A percentile compares a stretch with the other conserved stretches of the same genome.
Conservation (phyloP, 2,113 vertebrate genomes). For the Rhea americana region DNA sequence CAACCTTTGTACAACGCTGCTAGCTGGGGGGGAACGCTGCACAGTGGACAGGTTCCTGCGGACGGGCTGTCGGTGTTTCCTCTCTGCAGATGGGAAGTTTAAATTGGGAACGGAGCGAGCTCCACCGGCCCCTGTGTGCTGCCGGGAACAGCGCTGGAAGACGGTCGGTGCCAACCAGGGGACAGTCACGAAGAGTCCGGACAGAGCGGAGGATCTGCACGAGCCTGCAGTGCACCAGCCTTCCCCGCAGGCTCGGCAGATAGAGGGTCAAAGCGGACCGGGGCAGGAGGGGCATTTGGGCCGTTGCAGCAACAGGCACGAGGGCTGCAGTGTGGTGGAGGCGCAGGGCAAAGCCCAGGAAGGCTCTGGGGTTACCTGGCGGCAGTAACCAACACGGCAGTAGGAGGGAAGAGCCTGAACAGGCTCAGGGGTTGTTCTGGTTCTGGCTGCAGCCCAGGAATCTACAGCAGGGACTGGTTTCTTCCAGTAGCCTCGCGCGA, state of each 20-base stretch:
- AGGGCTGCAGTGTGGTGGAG: rapidly evolving
- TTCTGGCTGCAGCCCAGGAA: background rate
- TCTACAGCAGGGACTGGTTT: background rate
- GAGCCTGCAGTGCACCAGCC: background rate
- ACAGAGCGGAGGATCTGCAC: background rate
- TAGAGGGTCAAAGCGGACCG: rapidly evolving
- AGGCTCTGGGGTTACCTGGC: background rate
- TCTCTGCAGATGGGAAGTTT: rapidly evolving
- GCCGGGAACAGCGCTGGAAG: background rate
- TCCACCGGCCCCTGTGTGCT: rapidly evolving
- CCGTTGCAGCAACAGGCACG: background rate
- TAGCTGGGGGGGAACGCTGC: rapidly evolving
- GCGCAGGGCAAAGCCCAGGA: rapidly evolving
- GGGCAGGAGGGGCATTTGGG: rapidly evolving
- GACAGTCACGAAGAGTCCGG: rapidly evolving
- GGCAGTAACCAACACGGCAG: background rate
- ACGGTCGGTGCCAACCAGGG: rapidly evolving
- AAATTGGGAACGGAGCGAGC: background rate
- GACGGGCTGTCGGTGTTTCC: rapidly evolving
- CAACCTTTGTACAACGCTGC: background rate
- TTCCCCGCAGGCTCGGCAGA: background rate
- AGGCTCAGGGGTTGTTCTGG: background rate
- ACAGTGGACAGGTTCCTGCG: background rate
- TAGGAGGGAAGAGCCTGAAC: background rate
- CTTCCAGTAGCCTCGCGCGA: background rate